Base-by-base conservation (phyloP, 1,140 invertebrate species). In the Matsumurasca onukii region DNA sequence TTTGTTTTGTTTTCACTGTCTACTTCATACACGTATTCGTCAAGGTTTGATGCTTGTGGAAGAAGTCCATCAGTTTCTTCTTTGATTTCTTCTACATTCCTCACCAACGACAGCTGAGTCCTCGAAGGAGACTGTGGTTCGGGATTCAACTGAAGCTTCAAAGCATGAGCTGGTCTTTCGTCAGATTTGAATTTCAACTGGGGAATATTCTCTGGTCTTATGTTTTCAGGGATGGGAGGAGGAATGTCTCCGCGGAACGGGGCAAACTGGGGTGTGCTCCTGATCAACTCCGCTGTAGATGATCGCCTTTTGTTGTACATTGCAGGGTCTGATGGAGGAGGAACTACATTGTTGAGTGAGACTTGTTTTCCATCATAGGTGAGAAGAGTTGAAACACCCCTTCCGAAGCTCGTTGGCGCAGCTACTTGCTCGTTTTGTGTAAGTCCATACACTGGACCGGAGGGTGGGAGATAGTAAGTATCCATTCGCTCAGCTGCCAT, bases 291-390 rank as follows among this genome's bases (percentile, higher is more conserved):
- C 29, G 20, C 65, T 20, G 30, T 29, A 15, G 51, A 49, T 5
- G 34, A 29, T 24, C 39, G 45, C 31, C 51, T 25, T 39, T 68
- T 71, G 27, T 39, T 70, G 29, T 61, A 57, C 31, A 25, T 55
- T 15, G n/a, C 15, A 24, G 13, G 20, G 5, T 2, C 31, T 22
- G 27, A 29, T 29, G 72, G 66, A 0, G 69, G 31, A 12, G 68
- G 65, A n/a, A 70, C 31, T 2, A 66, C 67, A 13, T 82, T 85
- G 12, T 82, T 80, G 52, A 87, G 88, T 2, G 88, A 84, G 3
- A 91, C 82, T 22, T 83, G 85, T 75, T 89, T 89, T 0, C 89
- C 89, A 72, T 92, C 89, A 71, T 87, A 91, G 5, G 89, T 86
- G 12, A 89, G 85, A 24, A 89, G 82, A 0, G 85, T 85, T 39